phyloP scores from a whole-genome alignment of 2,113 vertebrate species.

The Stictonetta naevosa region DNA sequence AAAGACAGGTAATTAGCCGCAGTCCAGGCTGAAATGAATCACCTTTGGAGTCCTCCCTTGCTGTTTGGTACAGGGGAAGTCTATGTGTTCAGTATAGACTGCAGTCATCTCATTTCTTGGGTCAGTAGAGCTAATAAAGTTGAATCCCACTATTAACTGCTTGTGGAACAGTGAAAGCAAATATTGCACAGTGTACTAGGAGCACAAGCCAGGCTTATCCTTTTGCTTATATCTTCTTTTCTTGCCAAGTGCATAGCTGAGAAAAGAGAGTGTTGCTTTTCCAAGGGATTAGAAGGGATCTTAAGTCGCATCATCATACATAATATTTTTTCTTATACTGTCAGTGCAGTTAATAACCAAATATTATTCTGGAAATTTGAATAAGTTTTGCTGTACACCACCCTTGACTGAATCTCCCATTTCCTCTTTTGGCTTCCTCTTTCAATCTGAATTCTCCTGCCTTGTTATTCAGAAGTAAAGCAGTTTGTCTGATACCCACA shows the following conservation, averaged over 20 bases:
- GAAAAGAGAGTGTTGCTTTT: conserved; percentile 2
- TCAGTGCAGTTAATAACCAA: conserved; percentile 2
- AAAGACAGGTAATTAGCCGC: background rate
- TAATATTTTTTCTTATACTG: background rate
- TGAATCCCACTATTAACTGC: background rate
- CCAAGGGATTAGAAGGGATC: background rate
- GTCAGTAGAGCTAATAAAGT: background rate
- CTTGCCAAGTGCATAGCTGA: background rate
- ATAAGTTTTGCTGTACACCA: background rate
- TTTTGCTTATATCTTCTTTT: background rate
- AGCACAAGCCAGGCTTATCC: background rate
- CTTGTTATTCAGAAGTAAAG: background rate
- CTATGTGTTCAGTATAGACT: background rate
- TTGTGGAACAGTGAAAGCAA: background rate
- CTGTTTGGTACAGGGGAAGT: background rate
- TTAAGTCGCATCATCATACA: background rate
- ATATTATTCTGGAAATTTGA: conserved; percentile 4
- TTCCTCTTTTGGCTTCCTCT: conserved; percentile 4
- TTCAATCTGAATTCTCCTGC: background rate
- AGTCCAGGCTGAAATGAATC: background rate
- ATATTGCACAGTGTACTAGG: background rate
- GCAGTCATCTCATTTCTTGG: background rate
- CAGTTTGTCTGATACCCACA: background rate
- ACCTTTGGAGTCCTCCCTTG: background rate
- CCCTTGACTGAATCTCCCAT: background rate